Percentiles rank a stretch among this genome's conserved stretches.
Evolutionary conservation across 2,888 invertebrate species (phyloP).

Genomic region (Archaeoteleia sp.): DNA sequence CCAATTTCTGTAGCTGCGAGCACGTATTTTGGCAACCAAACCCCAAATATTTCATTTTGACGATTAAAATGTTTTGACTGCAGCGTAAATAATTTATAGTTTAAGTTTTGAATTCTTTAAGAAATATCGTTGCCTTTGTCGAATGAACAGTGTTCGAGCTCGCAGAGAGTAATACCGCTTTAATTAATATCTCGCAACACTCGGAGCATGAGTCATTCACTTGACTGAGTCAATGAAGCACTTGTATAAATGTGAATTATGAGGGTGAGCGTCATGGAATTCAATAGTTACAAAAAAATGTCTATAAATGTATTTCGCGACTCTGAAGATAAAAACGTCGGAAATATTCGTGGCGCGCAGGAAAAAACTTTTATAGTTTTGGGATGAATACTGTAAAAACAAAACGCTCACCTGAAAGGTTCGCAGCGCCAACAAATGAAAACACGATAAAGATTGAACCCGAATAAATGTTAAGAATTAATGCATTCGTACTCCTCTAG

Average conservation of each 20-base stretch:
- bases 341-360: too few relatives aligned
- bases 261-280: slow-evolving; percentile 27
- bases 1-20: too few relatives aligned
- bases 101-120: too few relatives aligned
- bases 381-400: too few relatives aligned
- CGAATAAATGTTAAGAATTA: slow-evolving; percentile 30
- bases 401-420: too few relatives aligned
- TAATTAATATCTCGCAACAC: slow-evolving; percentile 62
- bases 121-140: slow-evolving; percentile 3
- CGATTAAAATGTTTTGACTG: too few relatives aligned
- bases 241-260: slow-evolving; percentile 63
- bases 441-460: slow-evolving; percentile 37
- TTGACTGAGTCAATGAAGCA: slow-evolving; percentile 66
- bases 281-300: slow-evolving; percentile 11
- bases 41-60: too few relatives aligned
- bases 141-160: slow-evolving; percentile 14
- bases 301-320: not conserved
- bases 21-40: too few relatives aligned
- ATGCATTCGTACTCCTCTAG: slow-evolving; percentile 15
- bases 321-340: not conserved
- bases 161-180: slow-evolving; percentile 44
- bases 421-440: slow-evolving; percentile 26
- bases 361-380: too few relatives aligned
- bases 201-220: slow-evolving; percentile 64
- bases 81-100: too few relatives aligned